phyloP scores from a whole-genome alignment of 2,113 vertebrate species.

The Oxyruncus cristatus region DNA sequence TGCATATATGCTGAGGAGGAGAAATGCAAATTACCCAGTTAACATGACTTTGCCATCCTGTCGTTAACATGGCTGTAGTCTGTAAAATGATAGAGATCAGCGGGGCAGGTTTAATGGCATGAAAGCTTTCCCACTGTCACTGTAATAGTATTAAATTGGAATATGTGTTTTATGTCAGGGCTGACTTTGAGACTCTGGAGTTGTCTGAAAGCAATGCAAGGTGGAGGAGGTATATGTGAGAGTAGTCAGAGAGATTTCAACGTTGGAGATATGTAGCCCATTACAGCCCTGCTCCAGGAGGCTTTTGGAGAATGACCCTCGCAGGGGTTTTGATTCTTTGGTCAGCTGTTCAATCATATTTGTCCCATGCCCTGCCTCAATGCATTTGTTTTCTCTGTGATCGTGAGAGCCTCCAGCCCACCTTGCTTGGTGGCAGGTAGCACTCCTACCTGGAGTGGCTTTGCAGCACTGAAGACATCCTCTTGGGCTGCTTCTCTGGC shows the following conservation, averaged over 20 bases:
- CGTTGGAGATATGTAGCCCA: background rate
- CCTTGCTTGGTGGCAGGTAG: background rate
- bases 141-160: background rate
- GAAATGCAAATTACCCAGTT: background rate
- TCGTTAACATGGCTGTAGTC: background rate
- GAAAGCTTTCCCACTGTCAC: constrained; percentile 2
- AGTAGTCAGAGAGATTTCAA: background rate
- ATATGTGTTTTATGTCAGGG: background rate
- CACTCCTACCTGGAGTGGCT: background rate
- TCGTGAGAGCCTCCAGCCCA: background rate
- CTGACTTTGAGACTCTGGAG: background rate
- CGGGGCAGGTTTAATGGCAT: background rate
- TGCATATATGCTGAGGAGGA: background rate
- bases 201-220: background rate
- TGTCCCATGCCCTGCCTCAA: background rate
- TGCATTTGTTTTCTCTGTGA: background rate
- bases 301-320: background rate
- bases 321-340: background rate
- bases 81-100: constrained; percentile 13
- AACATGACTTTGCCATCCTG: background rate
- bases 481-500: background rate
- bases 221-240: background rate
- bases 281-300: background rate
- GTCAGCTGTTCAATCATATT: background rate
- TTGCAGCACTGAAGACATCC: background rate